Evolutionary conservation across 2,888 invertebrate genomes (phyloP).

Genomic region (Agelastica alni): DNA sequence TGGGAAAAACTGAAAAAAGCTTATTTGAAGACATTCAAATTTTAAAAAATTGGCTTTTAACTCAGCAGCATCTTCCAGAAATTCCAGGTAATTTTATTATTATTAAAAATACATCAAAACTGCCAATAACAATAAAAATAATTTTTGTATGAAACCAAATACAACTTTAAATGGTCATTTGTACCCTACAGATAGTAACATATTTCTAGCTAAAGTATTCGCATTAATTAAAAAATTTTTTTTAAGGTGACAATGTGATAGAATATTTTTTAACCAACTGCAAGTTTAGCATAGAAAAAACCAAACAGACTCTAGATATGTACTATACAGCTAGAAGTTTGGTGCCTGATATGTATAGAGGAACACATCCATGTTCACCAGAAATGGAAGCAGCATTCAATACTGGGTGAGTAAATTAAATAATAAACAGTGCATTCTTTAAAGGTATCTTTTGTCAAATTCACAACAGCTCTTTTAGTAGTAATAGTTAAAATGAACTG

Average conservation of each 20-base stretch:
- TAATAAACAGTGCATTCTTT: too few species aligned
- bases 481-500: too few species aligned
- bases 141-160: too few species aligned
- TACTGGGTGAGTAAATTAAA: not conserved
- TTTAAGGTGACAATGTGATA: constrained; percentile 7
- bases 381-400: not conserved
- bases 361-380: not conserved
- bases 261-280: constrained; percentile 1
- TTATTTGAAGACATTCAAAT: constrained; percentile 10
- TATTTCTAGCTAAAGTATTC: too few species aligned
- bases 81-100: constrained; percentile 22
- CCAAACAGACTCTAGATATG: constrained; percentile 31
- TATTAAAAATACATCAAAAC: not conserved
- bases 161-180: too few species aligned
- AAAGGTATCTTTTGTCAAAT: too few species aligned
- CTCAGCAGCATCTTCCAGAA: constrained; percentile 19
- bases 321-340: constrained; percentile 29
- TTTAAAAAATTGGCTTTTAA: constrained; percentile 12
- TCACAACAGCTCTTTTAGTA: too few species aligned
- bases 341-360: constrained; percentile 25
- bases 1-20: not conserved
- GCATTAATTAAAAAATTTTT: too few species aligned
- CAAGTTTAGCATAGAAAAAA: constrained; percentile 32
- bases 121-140: not conserved
- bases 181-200: too few species aligned